phyloP scores from a whole-genome alignment of 1,140 invertebrate species.

The Drosophila melanogaster region Release_6_plus_ISO1_MT NT_033779.5:10503001-10503500 shows the following conservation, averaged over 20 bases:
- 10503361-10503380: conserved; percentile 15
- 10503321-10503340: conserved; percentile 17
- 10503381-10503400: conserved; percentile 51
- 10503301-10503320: conserved; percentile 14
- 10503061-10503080: conserved; percentile 2
- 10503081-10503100: not conserved
- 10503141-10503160: not conserved
- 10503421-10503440: conserved; percentile 15
- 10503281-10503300: not conserved
- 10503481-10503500: conserved; percentile 58
- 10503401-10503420: conserved; percentile 37
- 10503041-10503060: not conserved
- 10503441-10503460: conserved; percentile 62
- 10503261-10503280: conserved; percentile 4
- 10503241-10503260: no score
- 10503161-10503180: not conserved
- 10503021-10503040: conserved; percentile 12
- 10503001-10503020: conserved; percentile 12
- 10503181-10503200: not conserved
- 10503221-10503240: not conserved
- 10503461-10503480: conserved; percentile 34
- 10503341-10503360: conserved; percentile 18
- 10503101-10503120: not conserved
- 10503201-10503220: not conserved
- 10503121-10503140: not conserved